phyloP scores from a whole-genome alignment of 2,113 vertebrate genomes.

The Elachura formosa region DNA sequence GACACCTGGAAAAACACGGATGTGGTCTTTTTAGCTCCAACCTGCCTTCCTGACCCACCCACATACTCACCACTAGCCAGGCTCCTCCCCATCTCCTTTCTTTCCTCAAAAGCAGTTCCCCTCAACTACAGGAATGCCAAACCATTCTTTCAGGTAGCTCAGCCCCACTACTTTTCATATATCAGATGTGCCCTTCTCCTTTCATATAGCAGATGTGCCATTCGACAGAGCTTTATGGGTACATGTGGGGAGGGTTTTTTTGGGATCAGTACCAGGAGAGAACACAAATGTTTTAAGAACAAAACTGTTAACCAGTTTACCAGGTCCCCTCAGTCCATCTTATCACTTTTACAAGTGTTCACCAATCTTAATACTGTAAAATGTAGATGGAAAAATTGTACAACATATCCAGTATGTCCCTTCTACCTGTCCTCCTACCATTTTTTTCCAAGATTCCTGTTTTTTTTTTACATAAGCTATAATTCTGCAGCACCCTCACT shows the following conservation, averaged over 20 bases:
- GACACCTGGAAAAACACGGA: conserved; percentile 79
- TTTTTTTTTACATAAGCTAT: not conserved
- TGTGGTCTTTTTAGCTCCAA: conserved; percentile 59
- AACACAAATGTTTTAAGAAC: not conserved
- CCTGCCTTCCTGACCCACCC: not conserved
- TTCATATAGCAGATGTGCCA: conserved; percentile 77
- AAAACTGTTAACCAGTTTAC: not conserved
- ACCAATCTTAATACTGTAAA: not conserved
- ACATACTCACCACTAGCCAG: not conserved
- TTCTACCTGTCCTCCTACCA: not conserved
- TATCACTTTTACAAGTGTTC: not conserved
- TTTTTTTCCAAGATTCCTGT: not conserved
- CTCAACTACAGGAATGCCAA: conserved; percentile 72
- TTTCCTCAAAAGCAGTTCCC: conserved; percentile 54
- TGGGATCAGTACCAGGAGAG: not conserved
- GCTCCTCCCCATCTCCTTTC: not conserved
- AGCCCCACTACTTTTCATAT: conserved; percentile 64
- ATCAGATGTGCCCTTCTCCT: conserved; percentile 76
- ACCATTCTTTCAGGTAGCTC: conserved; percentile 70
- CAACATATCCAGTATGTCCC: fast-evolving
- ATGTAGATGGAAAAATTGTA: not conserved
- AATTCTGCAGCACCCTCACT: not conserved
- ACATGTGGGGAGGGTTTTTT: not conserved
- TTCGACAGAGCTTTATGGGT: conserved; percentile 73
- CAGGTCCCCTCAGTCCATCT: not conserved